These are phyloP conservation scores for Nymphalis polychloros DNA, from an alignment of 2,888 invertebrate species.

Conservation along the genomic window DNA sequence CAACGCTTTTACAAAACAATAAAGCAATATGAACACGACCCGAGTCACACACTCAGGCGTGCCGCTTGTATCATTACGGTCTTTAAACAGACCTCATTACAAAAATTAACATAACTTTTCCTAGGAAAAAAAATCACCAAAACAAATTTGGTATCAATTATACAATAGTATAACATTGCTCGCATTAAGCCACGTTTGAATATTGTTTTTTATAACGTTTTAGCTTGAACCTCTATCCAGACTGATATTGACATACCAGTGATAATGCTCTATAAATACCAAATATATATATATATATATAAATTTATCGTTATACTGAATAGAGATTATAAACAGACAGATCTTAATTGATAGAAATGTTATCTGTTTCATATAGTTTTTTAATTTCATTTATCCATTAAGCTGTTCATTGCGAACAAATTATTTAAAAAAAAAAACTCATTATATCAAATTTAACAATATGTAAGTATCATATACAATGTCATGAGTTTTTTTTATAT, in stretches of 20 bases:
- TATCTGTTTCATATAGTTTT: neutral
- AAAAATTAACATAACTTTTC: conserved; percentile 61
- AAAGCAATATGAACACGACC: conserved; percentile 27
- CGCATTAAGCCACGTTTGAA: conserved; percentile 33
- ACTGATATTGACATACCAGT: neutral
- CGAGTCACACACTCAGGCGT: conserved; percentile 6
- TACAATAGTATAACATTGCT: conserved; percentile 44
- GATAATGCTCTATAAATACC: too few relatives aligned
- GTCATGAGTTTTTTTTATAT: too few relatives aligned
- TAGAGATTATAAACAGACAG: conserved; percentile 1
- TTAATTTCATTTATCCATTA: neutral
- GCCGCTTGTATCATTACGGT: conserved; percentile 48
- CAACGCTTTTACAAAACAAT: conserved; percentile 32
- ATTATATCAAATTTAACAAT: neutral
- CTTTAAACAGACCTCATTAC: conserved; percentile 69
- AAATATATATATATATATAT: neutral
- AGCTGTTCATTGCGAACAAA: neutral
- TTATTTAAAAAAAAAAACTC: neutral
- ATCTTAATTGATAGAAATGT: neutral
- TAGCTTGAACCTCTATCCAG: neutral
- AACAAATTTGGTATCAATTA: conserved; percentile 59
- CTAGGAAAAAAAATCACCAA: conserved; percentile 64
- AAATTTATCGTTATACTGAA: neutral
- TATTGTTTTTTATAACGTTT: neutral
- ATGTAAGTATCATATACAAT: neutral